Evolutionary conservation across 2,888 invertebrate genomes (phyloP).

Genomic region (Gymnoscelis rufifasciata): DNA sequence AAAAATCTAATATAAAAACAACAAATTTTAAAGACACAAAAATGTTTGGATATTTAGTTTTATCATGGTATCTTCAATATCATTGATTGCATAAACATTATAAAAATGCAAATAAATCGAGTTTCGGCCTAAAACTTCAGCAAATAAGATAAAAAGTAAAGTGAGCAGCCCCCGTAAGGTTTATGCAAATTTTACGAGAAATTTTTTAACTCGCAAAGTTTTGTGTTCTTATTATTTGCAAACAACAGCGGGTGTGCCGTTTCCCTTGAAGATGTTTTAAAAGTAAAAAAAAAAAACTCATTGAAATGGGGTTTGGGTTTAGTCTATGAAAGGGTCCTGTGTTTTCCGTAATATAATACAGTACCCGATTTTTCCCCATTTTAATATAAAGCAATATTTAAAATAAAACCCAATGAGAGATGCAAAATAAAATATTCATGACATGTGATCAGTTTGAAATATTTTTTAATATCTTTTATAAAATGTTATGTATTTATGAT

Average conservation of each 20-base stretch:
- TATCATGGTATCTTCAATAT: not conserved
- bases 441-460: no score
- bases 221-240: slow-evolving; percentile 68
- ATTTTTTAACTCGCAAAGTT: slow-evolving; percentile 65
- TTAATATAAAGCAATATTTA: no score
- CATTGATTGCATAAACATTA: slow-evolving; percentile 17
- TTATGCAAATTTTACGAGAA: slow-evolving; percentile 72
- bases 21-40: no score
- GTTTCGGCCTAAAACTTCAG: slow-evolving; percentile 48
- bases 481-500: no score
- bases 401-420: no score
- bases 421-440: no score
- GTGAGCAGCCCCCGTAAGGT: slow-evolving; percentile 58
- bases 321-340: no score
- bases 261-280: slow-evolving; percentile 46
- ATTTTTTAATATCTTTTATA: no score
- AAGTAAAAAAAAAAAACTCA: slow-evolving; percentile 10
- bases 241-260: slow-evolving; percentile 52
- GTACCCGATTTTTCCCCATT: no score
- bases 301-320: not conserved
- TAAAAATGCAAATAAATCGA: slow-evolving; percentile 53
- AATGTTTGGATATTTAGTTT: no score
- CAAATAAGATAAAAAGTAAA: slow-evolving; percentile 61
- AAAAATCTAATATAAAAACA: no score
- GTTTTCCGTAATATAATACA: no score